Evolutionary conservation across 1,140 invertebrate species (phyloP), one percentile per base, ranked within the genome.

Genomic region (Vanessa atalanta): DNA sequence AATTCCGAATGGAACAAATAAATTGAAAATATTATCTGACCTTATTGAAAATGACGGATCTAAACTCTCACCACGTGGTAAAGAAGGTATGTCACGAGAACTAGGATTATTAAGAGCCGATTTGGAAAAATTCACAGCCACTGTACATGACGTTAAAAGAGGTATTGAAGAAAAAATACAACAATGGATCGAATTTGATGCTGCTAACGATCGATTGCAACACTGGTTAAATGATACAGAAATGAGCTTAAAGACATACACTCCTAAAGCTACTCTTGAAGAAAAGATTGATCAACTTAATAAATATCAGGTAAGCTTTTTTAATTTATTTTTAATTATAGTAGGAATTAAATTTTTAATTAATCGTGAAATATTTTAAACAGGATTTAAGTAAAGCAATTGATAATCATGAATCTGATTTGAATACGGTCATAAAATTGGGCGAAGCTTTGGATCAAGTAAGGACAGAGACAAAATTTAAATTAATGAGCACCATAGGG

Each of bases 131-230:
- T 97, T 97, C 73, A 94, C 94, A n/a, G 94, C 94, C 1, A 95
- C 96, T 0, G 91, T 97, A 43, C 95, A 94, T 72, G 97, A 98
- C 84, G 95, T 96, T 0, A 95, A 95, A 81, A 95, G 96, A 78
- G 95, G 95, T 47, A 93, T 99, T 31, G 96, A 98, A 88, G 96
- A 97, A 77, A 95, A 96, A 71, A 94, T 99, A 50, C 95, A 96
- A 79, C 97, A 98, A 90, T 99, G 98, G 98, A 95, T 94, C 60
- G 96, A 98, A 72, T 99, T 98, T 85, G 98, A 99, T 84, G 95
- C 95, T 70, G 96, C 96, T 3, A 95, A 98, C 80, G 97, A 98
- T 77, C 94, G 95, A 53, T 92, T 99, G 43, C 94, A 97, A 55
- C 92, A 94, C 20, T 98, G 98, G 97, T 90, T 99, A 61, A 95